These are phyloP conservation scores for Cecidostiba fungosa DNA, from an alignment of 2,888 invertebrate genomes.

Conservation along the genomic window DNA sequence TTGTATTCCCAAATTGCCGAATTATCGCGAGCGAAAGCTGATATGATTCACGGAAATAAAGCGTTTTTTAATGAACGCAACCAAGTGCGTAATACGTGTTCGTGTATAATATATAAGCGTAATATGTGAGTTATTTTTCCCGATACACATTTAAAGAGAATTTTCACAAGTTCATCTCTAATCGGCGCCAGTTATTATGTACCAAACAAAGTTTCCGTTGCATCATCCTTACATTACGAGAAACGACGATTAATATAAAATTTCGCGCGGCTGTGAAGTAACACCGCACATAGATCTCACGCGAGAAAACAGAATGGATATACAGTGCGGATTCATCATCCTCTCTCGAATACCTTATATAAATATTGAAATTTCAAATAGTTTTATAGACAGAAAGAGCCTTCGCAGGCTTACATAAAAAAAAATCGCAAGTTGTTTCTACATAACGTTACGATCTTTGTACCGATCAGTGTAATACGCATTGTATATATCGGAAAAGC, in stretches of 20 bases:
- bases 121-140: not conserved
- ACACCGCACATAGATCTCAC: too few relatives aligned
- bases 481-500: not conserved
- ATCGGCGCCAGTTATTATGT: too few relatives aligned
- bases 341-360: not conserved
- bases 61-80: not conserved
- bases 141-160: not conserved
- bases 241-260: not conserved
- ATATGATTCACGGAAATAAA: not conserved
- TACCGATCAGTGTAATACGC: too few relatives aligned
- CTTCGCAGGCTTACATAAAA: not conserved
- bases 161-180: too few relatives aligned
- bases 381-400: not conserved
- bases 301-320: too few relatives aligned
- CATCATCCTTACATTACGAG: not conserved
- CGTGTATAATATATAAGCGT: not conserved
- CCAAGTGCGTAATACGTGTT: not conserved
- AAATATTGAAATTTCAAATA: conserved; percentile 32
- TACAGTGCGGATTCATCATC: too few relatives aligned
- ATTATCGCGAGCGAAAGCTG: not conserved
- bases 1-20: not conserved
- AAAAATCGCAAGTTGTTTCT: too few relatives aligned
- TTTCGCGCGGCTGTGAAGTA: not conserved
- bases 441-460: too few relatives aligned
- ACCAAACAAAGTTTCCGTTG: not conserved